These are phyloP conservation scores for Electrona antarctica DNA, from an alignment of 2,113 vertebrate genomes.

Conservation along the genomic window DNA sequence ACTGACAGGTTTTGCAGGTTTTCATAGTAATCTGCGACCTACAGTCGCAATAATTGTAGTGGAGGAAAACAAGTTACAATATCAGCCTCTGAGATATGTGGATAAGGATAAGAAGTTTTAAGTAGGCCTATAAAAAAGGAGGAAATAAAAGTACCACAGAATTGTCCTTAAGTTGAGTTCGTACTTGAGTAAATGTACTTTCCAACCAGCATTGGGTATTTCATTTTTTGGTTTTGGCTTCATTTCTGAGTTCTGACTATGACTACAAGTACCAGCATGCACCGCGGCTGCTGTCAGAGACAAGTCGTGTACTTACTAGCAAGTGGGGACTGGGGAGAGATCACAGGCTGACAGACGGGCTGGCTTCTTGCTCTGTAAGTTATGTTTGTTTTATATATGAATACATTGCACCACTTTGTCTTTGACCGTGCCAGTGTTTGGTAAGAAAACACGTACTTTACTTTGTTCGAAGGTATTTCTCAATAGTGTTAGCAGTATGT, in stretches of 20 bases:
- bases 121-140: no score
- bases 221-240: neutral
- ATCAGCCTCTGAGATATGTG: no score
- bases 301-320: neutral
- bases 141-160: no score
- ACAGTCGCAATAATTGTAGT: no score
- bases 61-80: no score
- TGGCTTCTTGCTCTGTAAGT: conserved; percentile 55
- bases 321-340: conserved; percentile 3
- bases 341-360: conserved; percentile 26
- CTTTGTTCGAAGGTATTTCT: neutral
- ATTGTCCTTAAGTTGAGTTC: no score
- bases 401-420: neutral
- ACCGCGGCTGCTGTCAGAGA: conserved; percentile 44
- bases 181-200: neutral
- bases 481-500: neutral
- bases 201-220: neutral
- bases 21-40: no score
- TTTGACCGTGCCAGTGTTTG: neutral
- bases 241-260: neutral
- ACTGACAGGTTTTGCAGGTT: no score
- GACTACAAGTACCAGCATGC: conserved; percentile 57
- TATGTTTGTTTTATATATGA: conserved; percentile 9
- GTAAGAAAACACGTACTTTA: neutral
- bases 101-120: no score